Evolutionary conservation across 92 coral and sea anemone species (phyloP).

Genomic region (Siderastrea radians): DNA sequence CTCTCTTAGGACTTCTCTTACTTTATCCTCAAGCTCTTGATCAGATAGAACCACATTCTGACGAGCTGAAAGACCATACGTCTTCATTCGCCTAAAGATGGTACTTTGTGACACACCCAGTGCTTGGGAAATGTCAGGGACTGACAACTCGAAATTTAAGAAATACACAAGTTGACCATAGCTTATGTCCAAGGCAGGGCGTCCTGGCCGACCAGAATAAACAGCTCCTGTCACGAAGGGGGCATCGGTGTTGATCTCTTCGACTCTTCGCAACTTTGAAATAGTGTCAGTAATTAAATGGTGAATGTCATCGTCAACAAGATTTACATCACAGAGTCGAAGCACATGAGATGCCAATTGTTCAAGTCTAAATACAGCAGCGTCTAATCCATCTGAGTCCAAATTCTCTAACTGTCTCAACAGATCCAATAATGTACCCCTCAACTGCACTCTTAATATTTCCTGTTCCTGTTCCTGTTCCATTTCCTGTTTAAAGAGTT

Average conservation of each 20-base stretch:
- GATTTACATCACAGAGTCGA: slow-evolving; percentile 62
- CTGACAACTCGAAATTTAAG: slow-evolving; percentile 43
- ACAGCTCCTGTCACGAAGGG: slow-evolving; percentile 41
- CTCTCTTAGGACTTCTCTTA: slow-evolving; percentile 50
- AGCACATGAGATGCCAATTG: slow-evolving; percentile 66
- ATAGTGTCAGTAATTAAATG: slow-evolving; percentile 52
- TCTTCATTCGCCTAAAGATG: slow-evolving; percentile 55
- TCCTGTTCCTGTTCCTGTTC: too few relatives aligned
- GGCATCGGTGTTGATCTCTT: slow-evolving; percentile 50
- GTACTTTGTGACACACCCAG: slow-evolving; percentile 72
- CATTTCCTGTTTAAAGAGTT: too few relatives aligned
- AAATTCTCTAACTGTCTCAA: too few relatives aligned
- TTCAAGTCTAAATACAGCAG: slow-evolving; percentile 61
- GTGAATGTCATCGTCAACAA: slow-evolving; percentile 58
- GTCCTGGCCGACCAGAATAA: slow-evolving; percentile 54
- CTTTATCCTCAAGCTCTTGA: slow-evolving; percentile 67
- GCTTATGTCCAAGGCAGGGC: slow-evolving; percentile 53
- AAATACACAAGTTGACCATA: slow-evolving; percentile 42
- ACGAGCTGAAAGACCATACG: slow-evolving; percentile 49
- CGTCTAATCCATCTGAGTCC: too few relatives aligned
- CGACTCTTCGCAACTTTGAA: slow-evolving; percentile 48
- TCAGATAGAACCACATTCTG: slow-evolving; percentile 52
- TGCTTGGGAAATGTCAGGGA: slow-evolving; percentile 67
- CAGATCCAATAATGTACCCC: too few relatives aligned
- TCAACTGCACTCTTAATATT: too few relatives aligned